phyloP scores from a whole-genome alignment of 1,140 invertebrate genomes.

The Philaenus spumarius region DNA sequence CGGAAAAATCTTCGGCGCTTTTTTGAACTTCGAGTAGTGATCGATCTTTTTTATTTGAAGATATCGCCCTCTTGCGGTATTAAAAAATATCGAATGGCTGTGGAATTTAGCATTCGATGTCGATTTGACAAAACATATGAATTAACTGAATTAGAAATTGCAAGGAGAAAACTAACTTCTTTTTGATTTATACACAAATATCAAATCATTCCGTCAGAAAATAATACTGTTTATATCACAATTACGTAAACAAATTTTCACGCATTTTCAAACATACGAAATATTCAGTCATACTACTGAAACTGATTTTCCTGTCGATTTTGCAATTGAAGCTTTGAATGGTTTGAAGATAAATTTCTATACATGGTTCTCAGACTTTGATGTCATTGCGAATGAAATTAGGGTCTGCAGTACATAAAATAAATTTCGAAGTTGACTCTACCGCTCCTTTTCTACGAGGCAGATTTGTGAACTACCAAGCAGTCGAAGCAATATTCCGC shows the following conservation, averaged over 20 bases:
- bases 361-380: constrained; percentile 25
- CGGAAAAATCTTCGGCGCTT: not conserved
- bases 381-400: constrained; percentile 28
- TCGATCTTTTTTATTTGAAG: constrained; percentile 17
- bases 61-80: no score
- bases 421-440: no score
- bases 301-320: constrained; percentile 27
- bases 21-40: constrained; percentile 12
- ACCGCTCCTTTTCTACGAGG: no score
- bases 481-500: no score
- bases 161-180: constrained; percentile 30
- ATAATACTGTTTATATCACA: constrained; percentile 18
- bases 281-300: constrained; percentile 24
- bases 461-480: no score
- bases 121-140: constrained; percentile 30
- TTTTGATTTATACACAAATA: constrained; percentile 13
- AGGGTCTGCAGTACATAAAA: no score
- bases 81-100: constrained; percentile 28
- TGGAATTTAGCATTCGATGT: constrained; percentile 30
- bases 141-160: constrained; percentile 28
- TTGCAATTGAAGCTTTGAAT: constrained; percentile 24
- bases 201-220: constrained; percentile 23
- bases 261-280: constrained; percentile 18
- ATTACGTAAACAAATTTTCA: constrained; percentile 8
- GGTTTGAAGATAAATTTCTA: constrained; percentile 27